Percentiles rank a stretch among this genome's conserved stretches.
phyloP scores from a whole-genome alignment of 2,888 invertebrate species.

The Tortricodes alternella region DNA sequence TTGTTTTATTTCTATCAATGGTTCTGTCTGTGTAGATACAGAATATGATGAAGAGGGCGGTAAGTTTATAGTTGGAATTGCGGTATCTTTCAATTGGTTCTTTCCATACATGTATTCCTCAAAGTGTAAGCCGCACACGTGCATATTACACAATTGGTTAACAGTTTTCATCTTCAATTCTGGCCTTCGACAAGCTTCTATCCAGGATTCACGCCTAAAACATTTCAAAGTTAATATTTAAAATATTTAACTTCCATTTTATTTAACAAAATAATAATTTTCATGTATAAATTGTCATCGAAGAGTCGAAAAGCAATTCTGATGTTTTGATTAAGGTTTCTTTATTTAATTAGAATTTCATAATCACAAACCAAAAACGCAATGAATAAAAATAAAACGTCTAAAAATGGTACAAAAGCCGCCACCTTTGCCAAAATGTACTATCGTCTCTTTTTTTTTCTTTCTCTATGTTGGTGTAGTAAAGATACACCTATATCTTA shows the following conservation, averaged over 20 bases:
- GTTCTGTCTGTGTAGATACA: not conserved
- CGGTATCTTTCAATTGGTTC: not conserved
- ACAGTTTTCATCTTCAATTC: not conserved
- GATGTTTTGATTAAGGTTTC: too few species aligned
- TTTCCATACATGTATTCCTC: not conserved
- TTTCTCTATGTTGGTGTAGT: too few species aligned
- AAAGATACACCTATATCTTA: too few species aligned
- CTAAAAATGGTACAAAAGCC: too few species aligned
- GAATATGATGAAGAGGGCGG: not conserved
- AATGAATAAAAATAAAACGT: too few species aligned
- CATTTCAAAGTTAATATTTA: not conserved
- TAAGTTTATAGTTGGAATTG: not conserved
- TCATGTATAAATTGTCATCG: too few species aligned
- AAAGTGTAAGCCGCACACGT: not conserved
- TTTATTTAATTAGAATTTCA: too few species aligned
- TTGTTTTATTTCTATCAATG: not conserved
- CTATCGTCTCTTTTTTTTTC: too few species aligned
- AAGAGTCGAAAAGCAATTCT: too few species aligned
- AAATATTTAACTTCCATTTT: not conserved
- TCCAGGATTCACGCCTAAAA: conserved; percentile 1
- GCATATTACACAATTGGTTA: not conserved
- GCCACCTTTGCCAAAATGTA: too few species aligned
- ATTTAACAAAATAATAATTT: too few species aligned
- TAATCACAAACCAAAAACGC: too few species aligned
- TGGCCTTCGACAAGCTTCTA: not conserved